Evolutionary conservation across 2,113 vertebrate species (phyloP), one percentile per base, ranked within the genome.

Genomic region (Felis catus): DNA sequence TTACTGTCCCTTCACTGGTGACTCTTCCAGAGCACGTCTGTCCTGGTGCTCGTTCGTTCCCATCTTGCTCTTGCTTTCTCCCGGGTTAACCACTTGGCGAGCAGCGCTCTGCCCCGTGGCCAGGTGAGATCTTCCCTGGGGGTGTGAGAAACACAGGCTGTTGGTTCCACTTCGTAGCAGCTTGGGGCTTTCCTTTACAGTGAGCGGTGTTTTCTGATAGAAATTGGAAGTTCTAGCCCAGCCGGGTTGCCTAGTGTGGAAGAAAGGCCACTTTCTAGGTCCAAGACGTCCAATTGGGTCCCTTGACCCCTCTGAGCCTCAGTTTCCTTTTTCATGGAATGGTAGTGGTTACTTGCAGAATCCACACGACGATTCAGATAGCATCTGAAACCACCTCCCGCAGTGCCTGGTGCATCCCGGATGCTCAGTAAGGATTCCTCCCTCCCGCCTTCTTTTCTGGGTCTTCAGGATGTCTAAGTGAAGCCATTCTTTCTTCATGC

Each of bases 81-180:
- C 29, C 0, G 0, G 29, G 45, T 18, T 55, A 31, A 14, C 53
- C 18, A 12, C 11, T 27, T 4, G 4, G 18, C 53, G 19, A 12
- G 18, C 33, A 7, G 85, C 0, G 0, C 29, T 78, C 39, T 70
- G 51, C 93, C 39, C 19, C 51, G 53, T 13, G 25, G 29, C 58
- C n/a, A 0, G 48, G 2, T 45, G 70, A 63, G 55, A 7, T 13
- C 36, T 63, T 76, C 12, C 0, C 0, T 7, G 85, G 39, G 21
- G 53, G 10, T 4, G 39, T 51, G 95, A 86, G 51, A 55, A 61
- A 29, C 27, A 7, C 5, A 31, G 84, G 55, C 78, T 23, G 3
- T 71, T 11, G 31, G 33, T 45, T 18, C 83, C 16, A 14, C 18
- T 5, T 74, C n/a, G 5, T 29, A 41, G 74, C 73, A 16, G 2